Evolutionary conservation across 2,797 vertebrate genomes (phyloP).

Genomic region (Champsocephalus gunnari): DNA sequence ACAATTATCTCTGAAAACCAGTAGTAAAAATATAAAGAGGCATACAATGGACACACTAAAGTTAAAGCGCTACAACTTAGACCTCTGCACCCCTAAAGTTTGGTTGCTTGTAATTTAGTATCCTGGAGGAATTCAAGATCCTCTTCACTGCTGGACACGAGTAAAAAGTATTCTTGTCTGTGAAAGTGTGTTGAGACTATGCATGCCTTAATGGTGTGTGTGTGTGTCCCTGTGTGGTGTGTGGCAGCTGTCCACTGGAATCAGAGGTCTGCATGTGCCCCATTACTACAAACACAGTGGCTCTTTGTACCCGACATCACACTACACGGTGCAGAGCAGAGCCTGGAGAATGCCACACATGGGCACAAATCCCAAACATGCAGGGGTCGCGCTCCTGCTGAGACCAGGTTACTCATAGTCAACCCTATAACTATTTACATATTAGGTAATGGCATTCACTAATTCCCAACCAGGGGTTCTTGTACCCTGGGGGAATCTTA

Average conservation of each 20-base stretch:
- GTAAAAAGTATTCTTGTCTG: slow-evolving; percentile 22
- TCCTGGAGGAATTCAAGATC: slow-evolving; percentile 21
- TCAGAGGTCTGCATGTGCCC: slow-evolving; percentile 53
- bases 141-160: slow-evolving; percentile 38
- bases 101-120: slow-evolving; percentile 10
- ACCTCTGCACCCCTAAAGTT: neutral
- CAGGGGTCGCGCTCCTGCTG: slow-evolving; percentile 18
- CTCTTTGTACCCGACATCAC: slow-evolving; percentile 60
- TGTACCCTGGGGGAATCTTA: no score
- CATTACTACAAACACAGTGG: slow-evolving; percentile 59
- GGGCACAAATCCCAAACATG: slow-evolving; percentile 47
- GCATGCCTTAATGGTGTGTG: slow-evolving; percentile 31
- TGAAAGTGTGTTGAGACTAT: slow-evolving; percentile 43
- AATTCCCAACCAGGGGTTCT: no score
- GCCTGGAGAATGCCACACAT: slow-evolving; percentile 46
- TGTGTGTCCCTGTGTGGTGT: slow-evolving; percentile 17
- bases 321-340: slow-evolving; percentile 38
- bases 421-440: neutral
- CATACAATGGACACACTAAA: neutral
- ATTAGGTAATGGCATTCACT: neutral
- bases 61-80: neutral
- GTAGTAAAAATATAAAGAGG: neutral
- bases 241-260: slow-evolving; percentile 70
- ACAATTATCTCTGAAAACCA: neutral
- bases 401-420: slow-evolving; percentile 3